A percentile compares a stretch with the other conserved stretches of the same genome.
Conservation (phyloP, 2,113 vertebrate species). For the Xiphophorus couchianus region DNA sequence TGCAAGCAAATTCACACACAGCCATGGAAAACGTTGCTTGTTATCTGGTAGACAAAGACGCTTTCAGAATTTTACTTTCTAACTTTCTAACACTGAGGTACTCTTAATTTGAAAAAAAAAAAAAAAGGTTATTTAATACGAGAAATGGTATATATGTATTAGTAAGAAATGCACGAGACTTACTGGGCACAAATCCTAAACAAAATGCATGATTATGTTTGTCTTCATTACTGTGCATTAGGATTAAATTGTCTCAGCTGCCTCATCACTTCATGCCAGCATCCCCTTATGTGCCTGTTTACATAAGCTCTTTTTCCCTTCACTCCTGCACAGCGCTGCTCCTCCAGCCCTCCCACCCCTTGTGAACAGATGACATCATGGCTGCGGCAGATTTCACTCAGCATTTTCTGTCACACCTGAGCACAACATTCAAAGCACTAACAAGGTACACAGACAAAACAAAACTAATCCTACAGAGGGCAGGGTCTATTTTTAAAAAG, state of each 20-base stretch:
- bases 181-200: background rate
- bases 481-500: background rate
- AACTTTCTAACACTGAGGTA: background rate
- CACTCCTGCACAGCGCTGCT: conserved; percentile 35
- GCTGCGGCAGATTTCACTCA: conserved; percentile 74
- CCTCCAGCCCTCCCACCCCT: conserved; percentile 45
- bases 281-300: conserved; percentile 31
- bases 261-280: conserved; percentile 14
- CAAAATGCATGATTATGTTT: background rate
- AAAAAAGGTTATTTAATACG: background rate
- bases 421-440: conserved; percentile 4
- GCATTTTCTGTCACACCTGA: conserved; percentile 56
- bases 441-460: background rate
- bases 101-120: background rate
- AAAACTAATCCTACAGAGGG: background rate
- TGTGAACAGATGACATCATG: conserved; percentile 78
- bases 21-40: conserved; percentile 7
- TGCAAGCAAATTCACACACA: conserved; percentile 14
- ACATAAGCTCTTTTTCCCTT: conserved; percentile 20
- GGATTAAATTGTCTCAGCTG: conserved; percentile 14
- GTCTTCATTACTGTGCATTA: background rate
- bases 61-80: background rate
- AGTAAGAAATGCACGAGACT: background rate
- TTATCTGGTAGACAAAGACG: background rate
- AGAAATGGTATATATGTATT: background rate